Conservation (phyloP, 2,113 vertebrate species). For the Eurystomus gularis region DNA sequence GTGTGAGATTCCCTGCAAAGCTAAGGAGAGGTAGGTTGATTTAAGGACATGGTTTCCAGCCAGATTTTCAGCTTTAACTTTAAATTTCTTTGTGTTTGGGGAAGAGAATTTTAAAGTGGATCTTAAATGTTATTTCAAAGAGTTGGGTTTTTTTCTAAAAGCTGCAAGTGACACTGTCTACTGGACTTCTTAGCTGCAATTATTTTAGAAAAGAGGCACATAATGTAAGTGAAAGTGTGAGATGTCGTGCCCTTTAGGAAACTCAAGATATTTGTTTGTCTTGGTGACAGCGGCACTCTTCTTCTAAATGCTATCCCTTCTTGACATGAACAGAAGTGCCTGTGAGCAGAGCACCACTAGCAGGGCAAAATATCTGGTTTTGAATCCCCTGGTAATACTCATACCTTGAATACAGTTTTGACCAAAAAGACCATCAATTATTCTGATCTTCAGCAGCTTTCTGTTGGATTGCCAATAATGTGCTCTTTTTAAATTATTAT, state of each 20-base stretch:
- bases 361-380: background rate
- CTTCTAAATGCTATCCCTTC: background rate
- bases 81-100: slow-evolving; percentile 44
- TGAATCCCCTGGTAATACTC: background rate
- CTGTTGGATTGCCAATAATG: background rate
- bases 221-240: background rate
- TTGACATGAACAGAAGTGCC: background rate
- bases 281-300: background rate
- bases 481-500: background rate
- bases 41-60: slow-evolving; percentile 67
- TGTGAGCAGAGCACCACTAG: background rate
- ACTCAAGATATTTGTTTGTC: slow-evolving; percentile 8
- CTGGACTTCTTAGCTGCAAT: background rate
- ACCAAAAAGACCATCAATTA: background rate
- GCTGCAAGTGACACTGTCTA: background rate
- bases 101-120: background rate
- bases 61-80: slow-evolving; percentile 58
- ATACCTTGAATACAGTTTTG: background rate
- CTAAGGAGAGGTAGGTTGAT: slow-evolving; percentile 69
- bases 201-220: slow-evolving; percentile 7
- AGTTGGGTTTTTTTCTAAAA: background rate
- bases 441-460: background rate
- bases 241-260: background rate
- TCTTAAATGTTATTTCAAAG: background rate
- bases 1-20: slow-evolving; percentile 71